Evolutionary conservation across 1,140 invertebrate genomes (phyloP), one percentile per base, ranked within the genome.

Genomic region (Helicoverpa armigera): DNA sequence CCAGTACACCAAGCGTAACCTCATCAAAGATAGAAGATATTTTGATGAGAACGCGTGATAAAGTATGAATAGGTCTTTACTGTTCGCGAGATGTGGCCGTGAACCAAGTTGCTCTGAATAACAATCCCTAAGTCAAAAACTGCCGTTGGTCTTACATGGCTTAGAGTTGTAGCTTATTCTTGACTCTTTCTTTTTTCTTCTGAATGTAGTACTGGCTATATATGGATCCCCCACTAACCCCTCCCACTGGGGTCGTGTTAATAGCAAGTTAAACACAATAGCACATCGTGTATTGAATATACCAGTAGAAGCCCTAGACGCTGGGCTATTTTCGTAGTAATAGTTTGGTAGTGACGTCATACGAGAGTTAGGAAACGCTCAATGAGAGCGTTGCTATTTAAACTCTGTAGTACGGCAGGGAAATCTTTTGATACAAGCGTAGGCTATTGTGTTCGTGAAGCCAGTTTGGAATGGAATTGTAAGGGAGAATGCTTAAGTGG

Each of bases 341-440:
- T 72, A 72, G 69, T 72, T 23, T 50, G 18, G 65, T 72, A 31
- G 69, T 72, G 69, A 72, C 50, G 69, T 72, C 35, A 53, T 51
- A 18, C 23, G 65, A 69, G n/a, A 69, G 48, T 53, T 72, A 54
- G 50, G 69, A 53, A 72, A 72, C 69, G 53, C 18, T 51, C 50
- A 53, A 53, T 72, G 69, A 72, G 69, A 76, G 75, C 58, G 60
- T 48, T 60, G 72, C 53, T 75, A 58, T 58, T 75, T 75, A 75
- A 75, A 75, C 50, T 54, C 14, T 60, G 35, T 60, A 43, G 58
- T 75, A 54, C 50, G 23, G 18, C 35, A 72, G 31, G 35, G 16
- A 18, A 16, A 23, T 48, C n/a, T 10, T 69, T 11, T 10, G 43
- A 16, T 16, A 69, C 35, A 50, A 43, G 35, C 5, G 5, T 43